A percentile compares a stretch with the other conserved stretches of the same genome.
phyloP scores from a whole-genome alignment of 2,113 vertebrate species.

The Lasiurus cinereus region DNA sequence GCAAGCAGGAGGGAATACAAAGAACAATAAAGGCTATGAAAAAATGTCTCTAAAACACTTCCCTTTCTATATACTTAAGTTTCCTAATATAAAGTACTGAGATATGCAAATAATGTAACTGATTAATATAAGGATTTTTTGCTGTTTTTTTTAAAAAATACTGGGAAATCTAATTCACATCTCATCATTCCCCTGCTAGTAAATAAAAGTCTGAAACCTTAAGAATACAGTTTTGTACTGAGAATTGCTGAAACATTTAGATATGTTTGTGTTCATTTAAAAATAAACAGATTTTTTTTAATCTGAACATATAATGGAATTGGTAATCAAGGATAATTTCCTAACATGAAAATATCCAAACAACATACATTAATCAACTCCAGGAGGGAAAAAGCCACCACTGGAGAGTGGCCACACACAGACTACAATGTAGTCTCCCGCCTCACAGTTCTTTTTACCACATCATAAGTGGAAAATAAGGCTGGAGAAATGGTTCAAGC shows the following conservation, averaged over 20 bases:
- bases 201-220: conserved; percentile 8
- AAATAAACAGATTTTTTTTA: not conserved
- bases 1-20: not conserved
- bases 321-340: conserved; percentile 37
- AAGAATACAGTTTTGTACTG: not conserved
- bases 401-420: not conserved
- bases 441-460: not conserved
- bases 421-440: not conserved
- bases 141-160: not conserved
- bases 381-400: too few species aligned
- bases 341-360: conserved; percentile 44
- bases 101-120: not conserved
- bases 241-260: not conserved
- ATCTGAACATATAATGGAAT: conserved; percentile 41
- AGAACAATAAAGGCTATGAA: not conserved
- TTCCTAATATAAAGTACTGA: not conserved
- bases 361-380: not conserved
- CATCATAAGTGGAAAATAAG: not conserved
- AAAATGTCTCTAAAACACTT: not conserved
- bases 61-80: not conserved
- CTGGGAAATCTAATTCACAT: not conserved
- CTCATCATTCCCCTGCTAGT: not conserved
- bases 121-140: not conserved
- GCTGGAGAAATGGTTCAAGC: not conserved
- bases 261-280: not conserved